Base-by-base conservation (phyloP, 2,113 vertebrate genomes). In the Rhinopomastus cyanomelas region DNA sequence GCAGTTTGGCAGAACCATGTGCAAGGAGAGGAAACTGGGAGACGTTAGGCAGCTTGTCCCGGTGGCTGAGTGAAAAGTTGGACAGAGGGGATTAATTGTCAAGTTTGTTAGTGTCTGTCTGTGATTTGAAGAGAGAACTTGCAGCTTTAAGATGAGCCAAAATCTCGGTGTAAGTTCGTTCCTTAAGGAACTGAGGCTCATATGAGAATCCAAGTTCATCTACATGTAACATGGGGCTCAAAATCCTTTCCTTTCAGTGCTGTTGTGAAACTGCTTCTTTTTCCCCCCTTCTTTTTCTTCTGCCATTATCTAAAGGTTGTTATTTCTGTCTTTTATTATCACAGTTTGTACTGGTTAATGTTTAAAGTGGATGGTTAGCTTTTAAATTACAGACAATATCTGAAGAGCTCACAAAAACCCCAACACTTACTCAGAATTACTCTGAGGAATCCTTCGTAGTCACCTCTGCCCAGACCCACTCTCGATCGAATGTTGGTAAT, bases 391-490 rank as follows among this genome's bases (percentile, higher is more conserved):
- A 81, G 44, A 78, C 17, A 10, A 75, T 53, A 42, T 27, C 51
- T n/a, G 61, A 93, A 2, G 2, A 91, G 15, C 16, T 90, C 81
- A 79, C 71, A 69, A 76, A 86, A 93, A 93, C 62, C 11, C 39
- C 39, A 42, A 59, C 32, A 37, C 32, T 14, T 46, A 64, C 69
- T 78, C 11, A 15, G 37, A 87, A 95, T 94, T 84, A 86, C 73
- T 66, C 74, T 39, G 39, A 92, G 71, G 65, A 82, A 89, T 51
- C 14, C 75, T 81, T 93, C 48, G 81, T 49, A 27, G 55, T 92
- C 91, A 92, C 94, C 92, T 96, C 93, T 94, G 75, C 32, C 89
- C 77, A 80, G 74, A 96, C 71, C 71, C 89, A 77, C 79, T 73
- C 71, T 92, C 83, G 77, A 89, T 60, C 16, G 11, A 84, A 87